Evolutionary conservation across 2,113 vertebrate genomes (phyloP), one percentile per base, ranked within the genome.

Genomic region (Myodes glareolus): DNA sequence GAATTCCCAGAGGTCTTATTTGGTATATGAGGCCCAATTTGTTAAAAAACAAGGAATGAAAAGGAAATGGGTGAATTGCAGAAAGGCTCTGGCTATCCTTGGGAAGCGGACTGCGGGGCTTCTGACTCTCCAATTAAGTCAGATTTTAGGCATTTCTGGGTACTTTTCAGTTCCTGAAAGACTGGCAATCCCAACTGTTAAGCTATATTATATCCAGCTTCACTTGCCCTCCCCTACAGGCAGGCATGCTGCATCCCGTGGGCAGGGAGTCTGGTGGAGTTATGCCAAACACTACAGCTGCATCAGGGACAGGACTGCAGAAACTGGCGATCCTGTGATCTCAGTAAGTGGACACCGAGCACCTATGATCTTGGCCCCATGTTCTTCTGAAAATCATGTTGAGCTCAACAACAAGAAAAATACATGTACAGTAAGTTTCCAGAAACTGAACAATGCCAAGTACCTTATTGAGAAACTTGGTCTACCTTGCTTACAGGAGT

Each of bases 401-500:
- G 52, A 55, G 42, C 8, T 78, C 61, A 50, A 42, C 50, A 5
- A 70, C 13, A 9, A 76, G 45, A 39, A 45, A 68, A 58, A 61
- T 23, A 86, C 14, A 29, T 29, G 33, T 78, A n/a, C 82, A 96
- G 92, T 58, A 92, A 93, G 89, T 27, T 25, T 33, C 82, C 6
- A 31, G 88, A 77, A 97, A 95, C n/a, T 47, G 77, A 91, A 84
- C 67, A 39, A 1, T 1, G 76, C 55, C 55, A 0, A 2, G 61
- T 90, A 75, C 88, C 68, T 27, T 88, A 65, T 1, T 47, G 96
- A 90, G 90, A 91, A 65, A 85, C 58, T 31, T 25, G 52, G 63
- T 75, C 50, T 95, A 68, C 85, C 47, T 88, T 29, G 92, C 82
- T 90, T 29, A 82, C 12, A 82, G 88, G 1, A 85, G 89, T 42